Evolutionary conservation across 2,888 invertebrate genomes (phyloP), one percentile per base, ranked within the genome.

Genomic region (Subacronicta megacephala): DNA sequence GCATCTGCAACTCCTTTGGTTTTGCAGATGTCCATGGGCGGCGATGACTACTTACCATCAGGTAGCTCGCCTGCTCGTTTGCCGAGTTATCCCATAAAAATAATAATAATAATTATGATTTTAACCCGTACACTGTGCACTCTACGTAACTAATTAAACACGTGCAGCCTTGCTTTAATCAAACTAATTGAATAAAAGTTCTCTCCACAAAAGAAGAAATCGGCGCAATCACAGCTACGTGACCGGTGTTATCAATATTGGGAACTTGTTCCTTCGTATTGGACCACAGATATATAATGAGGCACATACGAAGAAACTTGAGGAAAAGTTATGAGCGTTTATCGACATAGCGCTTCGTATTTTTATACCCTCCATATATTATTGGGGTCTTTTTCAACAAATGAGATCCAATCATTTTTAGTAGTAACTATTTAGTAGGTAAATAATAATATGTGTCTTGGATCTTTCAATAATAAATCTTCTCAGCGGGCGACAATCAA

Each of bases 181-280:
- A 67, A 64, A 65, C 10, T 54, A 66, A 67, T 59, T 59, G 63
- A 50, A 56, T 41, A 44, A 55, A 62, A 62, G 40, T 57, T 54
- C 7, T 44, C 35, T 17, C 16, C 29, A 55, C 62, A 66, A 57
- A 57, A 5, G 53, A 62, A 47, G 45, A 55, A 69, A 69, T 69
- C 66, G 54, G 45, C 31, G 45, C 62, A 36, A 55, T 44, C 54
- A 37, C 3, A 16, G 2, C 17, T 33, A 62, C 70, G 70, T 70
- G 69, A 57, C 47, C 38, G 29, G 47, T 26, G 3, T 52, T 31
- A 44, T 26, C 47, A 49, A 61, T n/a, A n/a, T 18, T 38, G 13
- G 6, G 0, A 49, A 65, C 40, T 51, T 65, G 56, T 43, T 26
- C 29, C 4, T 10, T 16, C 36, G 9, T 18, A 7, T 26, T n/a